Evolutionary conservation across 2,797 vertebrate species (phyloP), one percentile per base, ranked within the genome.

Genomic region (Ctenopoma kingsleyae): DNA sequence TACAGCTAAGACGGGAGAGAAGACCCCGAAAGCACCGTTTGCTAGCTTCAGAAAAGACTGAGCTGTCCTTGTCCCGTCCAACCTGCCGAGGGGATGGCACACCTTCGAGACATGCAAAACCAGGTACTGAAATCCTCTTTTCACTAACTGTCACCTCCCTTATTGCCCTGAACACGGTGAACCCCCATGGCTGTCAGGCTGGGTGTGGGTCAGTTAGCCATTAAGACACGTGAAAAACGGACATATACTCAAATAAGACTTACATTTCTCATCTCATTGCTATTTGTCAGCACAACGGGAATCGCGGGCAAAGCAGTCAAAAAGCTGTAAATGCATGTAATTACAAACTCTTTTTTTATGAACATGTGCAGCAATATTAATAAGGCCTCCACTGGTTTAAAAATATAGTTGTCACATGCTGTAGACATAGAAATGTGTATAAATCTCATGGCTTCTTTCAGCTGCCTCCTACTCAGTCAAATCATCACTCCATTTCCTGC

Each of bases 41-140:
- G 61, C 62, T 66, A 83, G 78, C 62, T 67, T 76, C 65, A 30
- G 56, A 69, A 71, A 54, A 72, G 78, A 82, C 69, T 35, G 71
- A 67, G 73, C 85, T 78, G 85, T 67, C 81, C 77, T 76, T 76
- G 75, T 67, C 67, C 83, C 66, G 78, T 85, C 75, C 80, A 66
- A 46, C 52, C 88, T 52, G 67, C 80, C 44, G 78, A 74, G 64
- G 86, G 80, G 78, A 95, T 95, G 94, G 94, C 94, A 79, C 94
- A 95, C 85, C 94, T 95, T 71, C 91, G 90, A 82, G 91, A 93
- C 92, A 91, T 95, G 83, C 93, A 94, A 38, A 94, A 95, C 86
- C 94, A 94, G 94, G 94, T 94, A 93, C 22, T 76, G 43, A 81
- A 73, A 82, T 52, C n/a, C 60, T 70, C 70, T 82, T 67, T 82